phyloP scores from a whole-genome alignment of 2,797 vertebrate genomes.

The Ptychadena robeensis region DNA sequence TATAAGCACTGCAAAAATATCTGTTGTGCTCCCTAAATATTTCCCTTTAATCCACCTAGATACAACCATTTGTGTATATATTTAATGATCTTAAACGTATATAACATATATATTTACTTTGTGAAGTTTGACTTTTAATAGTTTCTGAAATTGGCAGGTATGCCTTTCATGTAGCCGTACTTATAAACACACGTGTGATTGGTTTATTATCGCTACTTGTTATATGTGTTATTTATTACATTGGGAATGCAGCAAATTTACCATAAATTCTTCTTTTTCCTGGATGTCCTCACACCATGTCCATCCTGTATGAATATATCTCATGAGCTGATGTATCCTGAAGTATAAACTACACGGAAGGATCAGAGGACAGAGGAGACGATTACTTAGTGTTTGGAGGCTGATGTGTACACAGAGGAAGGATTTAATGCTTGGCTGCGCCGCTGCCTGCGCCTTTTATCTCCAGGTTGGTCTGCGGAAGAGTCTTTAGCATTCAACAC shows the following conservation, averaged over 20 bases:
- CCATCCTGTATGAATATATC: neutral
- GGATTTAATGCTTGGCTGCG: no score
- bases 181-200: slow-evolving; percentile 5
- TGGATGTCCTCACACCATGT: neutral
- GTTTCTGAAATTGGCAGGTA: neutral
- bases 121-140: neutral
- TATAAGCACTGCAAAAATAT: no score
- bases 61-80: neutral
- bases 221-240: neutral
- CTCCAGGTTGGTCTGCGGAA: no score
- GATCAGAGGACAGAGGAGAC: no score
- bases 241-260: neutral
- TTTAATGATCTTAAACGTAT: neutral
- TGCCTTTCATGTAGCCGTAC: neutral
- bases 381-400: no score
- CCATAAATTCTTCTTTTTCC: neutral
- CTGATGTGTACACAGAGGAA: no score
- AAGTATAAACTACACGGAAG: no score
- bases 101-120: neutral
- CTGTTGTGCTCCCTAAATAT: no score
- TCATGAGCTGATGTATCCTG: neutral
- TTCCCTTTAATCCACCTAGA: no score
- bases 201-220: neutral
- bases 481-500: no score
- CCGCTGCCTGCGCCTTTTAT: no score